Conservation (phyloP, 1,140 invertebrate genomes). For the Rhizoglyphus robini region DNA sequence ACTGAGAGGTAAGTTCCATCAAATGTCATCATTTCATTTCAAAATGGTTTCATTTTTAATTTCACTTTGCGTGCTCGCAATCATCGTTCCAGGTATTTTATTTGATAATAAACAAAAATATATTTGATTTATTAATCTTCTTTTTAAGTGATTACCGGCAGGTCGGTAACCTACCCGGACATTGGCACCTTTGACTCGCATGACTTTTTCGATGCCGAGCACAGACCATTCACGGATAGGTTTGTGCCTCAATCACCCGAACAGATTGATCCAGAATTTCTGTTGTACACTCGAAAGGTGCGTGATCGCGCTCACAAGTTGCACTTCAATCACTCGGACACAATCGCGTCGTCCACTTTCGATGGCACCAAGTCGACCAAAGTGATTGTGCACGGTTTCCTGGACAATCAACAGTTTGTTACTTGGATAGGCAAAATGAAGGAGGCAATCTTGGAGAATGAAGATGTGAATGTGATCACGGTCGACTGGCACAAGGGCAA, state of each 20-base stretch:
- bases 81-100: too few relatives aligned
- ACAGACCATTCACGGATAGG: too few relatives aligned
- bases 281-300: conserved; percentile 1
- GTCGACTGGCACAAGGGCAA: conserved; percentile 14
- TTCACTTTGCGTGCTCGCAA: too few relatives aligned
- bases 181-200: too few relatives aligned
- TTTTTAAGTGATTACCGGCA: too few relatives aligned
- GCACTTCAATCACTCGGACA: neutral
- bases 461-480: conserved; percentile 18
- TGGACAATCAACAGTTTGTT: neutral
- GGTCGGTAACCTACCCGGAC: too few relatives aligned
- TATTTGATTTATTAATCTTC: too few relatives aligned
- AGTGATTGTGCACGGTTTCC: conserved; percentile 19
- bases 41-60: too few relatives aligned
- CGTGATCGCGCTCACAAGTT: neutral
- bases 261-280: conserved; percentile 9
- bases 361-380: conserved; percentile 3
- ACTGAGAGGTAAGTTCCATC: too few relatives aligned
- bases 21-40: too few relatives aligned
- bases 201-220: too few relatives aligned
- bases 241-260: conserved; percentile 14
- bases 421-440: conserved; percentile 17
- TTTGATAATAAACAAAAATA: too few relatives aligned
- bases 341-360: conserved; percentile 2
- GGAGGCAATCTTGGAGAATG: neutral